phyloP scores from a whole-genome alignment of 2,113 vertebrate species.

The Girardinichthys multiradiatus region DNA sequence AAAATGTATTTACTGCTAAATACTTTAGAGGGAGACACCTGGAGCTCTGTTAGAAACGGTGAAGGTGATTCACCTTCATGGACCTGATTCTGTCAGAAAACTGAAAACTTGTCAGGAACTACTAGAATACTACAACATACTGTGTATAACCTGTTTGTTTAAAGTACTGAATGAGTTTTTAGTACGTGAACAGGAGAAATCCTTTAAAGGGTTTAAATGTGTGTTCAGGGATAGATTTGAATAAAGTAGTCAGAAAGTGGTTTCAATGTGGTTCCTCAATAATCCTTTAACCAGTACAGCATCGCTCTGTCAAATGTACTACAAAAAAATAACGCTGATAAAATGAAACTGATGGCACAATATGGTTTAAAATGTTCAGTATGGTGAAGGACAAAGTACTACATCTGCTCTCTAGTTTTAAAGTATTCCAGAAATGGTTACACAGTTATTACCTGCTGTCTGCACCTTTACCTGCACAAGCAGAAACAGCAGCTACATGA shows the following conservation, averaged over 20 bases:
- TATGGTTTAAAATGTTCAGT: not conserved
- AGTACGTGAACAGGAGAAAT: too few species aligned
- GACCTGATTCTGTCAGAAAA: not conserved
- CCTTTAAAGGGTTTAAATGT: not conserved
- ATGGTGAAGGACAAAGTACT: not conserved
- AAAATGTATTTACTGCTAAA: too few species aligned
- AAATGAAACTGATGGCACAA: not conserved
- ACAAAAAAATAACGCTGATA: not conserved
- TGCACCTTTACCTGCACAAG: not conserved
- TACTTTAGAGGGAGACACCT: not conserved
- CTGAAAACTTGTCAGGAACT: not conserved
- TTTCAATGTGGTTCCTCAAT: not conserved
- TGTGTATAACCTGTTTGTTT: not conserved
- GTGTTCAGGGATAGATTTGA: too few species aligned
- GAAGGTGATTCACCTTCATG: not conserved
- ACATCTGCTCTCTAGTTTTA: not conserved
- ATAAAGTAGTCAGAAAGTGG: too few species aligned
- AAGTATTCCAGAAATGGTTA: not conserved
- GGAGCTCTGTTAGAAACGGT: not conserved
- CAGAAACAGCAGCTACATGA: too few species aligned
- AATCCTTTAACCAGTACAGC: not conserved
- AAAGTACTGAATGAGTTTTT: not conserved
- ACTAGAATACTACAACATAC: not conserved
- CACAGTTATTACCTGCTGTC: not conserved
- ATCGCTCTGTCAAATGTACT: not conserved